These are phyloP conservation scores for Fundulus diaphanus DNA, from an alignment of 2,797 vertebrate genomes.

Conservation along the genomic window DNA sequence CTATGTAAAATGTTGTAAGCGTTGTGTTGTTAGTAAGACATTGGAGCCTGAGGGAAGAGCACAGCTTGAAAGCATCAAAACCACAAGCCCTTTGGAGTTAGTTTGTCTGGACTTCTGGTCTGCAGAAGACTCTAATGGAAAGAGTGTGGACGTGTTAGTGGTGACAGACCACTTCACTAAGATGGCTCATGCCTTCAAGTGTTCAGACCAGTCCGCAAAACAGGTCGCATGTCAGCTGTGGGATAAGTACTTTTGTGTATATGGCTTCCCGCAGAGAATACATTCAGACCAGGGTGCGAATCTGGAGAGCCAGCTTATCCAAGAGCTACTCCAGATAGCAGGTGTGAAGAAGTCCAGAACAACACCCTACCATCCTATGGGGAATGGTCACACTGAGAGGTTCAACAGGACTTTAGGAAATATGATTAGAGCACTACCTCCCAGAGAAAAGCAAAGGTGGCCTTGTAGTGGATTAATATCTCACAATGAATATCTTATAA, in stretches of 20 bases:
- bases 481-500: no score
- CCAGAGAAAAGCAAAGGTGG: background rate
- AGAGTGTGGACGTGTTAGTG: conserved; percentile 4
- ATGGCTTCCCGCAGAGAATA: conserved; percentile 3
- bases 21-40: conserved; percentile 3
- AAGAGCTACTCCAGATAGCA: background rate
- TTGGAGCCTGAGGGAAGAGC: background rate
- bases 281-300: conserved; percentile 1
- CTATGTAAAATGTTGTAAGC: conserved; percentile 4
- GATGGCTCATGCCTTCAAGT: conserved; percentile 5
- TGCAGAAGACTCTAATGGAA: background rate
- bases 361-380: no score
- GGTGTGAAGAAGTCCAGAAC: conserved; percentile 2
- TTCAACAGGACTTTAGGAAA: conserved; percentile 3
- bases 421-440: background rate
- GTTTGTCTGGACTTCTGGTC: conserved; percentile 12
- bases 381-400: background rate
- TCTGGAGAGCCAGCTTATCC: background rate
- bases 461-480: no score
- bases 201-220: conserved; percentile 4
- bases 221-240: background rate
- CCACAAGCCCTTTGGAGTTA: no score
- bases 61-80: background rate
- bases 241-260: background rate
- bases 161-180: background rate